A percentile compares a stretch with the other conserved stretches of the same genome.
Evolutionary conservation across 2,888 invertebrate species (phyloP).

Genomic region (Acanthococcus lagerstroemiae): DNA sequence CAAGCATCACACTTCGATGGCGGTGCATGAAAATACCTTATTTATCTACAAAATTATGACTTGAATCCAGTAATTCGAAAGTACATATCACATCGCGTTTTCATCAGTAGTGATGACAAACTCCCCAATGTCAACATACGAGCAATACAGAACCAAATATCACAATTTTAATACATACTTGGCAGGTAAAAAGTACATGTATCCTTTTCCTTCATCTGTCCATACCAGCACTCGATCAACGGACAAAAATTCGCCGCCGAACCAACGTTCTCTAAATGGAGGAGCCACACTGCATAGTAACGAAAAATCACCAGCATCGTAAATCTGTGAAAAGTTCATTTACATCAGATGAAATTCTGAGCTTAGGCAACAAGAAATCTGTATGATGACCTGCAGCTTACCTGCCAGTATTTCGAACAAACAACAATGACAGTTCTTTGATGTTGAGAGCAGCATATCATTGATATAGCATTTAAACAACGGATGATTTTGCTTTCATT

Average conservation of each 20-base stretch:
- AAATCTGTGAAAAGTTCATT: constrained; percentile 48
- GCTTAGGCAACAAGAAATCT: background rate
- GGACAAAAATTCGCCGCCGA: constrained; percentile 87
- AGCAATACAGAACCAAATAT: too few species aligned
- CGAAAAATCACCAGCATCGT: constrained; percentile 86
- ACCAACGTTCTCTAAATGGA: constrained; percentile 84
- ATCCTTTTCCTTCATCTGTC: constrained; percentile 93
- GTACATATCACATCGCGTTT: too few species aligned
- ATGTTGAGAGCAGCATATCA: constrained; percentile 90
- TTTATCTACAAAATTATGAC: too few species aligned
- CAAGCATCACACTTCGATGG: too few species aligned
- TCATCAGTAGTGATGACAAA: too few species aligned
- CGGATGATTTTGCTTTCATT: constrained; percentile 94
- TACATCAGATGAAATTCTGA: background rate
- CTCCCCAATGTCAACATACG: too few species aligned
- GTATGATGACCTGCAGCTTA: constrained; percentile 41
- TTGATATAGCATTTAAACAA: constrained; percentile 81
- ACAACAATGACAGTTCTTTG: constrained; percentile 94
- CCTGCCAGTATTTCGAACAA: constrained; percentile 95
- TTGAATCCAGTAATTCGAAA: too few species aligned
- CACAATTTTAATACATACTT: constrained; percentile 83
- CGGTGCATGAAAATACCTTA: too few species aligned
- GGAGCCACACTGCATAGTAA: constrained; percentile 84
- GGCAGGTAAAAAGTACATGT: constrained; percentile 87
- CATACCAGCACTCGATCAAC: constrained; percentile 87